Conservation (phyloP, 2,797 vertebrate genomes). For the Calcarius lapponicus region DNA sequence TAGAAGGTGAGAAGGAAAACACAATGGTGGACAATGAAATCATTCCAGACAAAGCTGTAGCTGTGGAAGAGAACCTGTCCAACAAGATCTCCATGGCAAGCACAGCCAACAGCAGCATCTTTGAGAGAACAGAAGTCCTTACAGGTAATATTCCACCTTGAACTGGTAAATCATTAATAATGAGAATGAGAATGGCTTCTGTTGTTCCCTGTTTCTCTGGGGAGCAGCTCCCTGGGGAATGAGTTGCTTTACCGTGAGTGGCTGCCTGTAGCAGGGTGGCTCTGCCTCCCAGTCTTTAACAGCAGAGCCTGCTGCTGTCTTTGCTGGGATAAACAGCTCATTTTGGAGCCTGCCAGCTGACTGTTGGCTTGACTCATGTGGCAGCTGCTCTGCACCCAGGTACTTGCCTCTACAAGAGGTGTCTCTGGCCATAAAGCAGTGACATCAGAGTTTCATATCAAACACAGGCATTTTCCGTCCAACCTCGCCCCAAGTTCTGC, state of each 20-base stretch:
- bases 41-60: slow-evolving; percentile 41
- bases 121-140: slow-evolving; percentile 90
- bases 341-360: neutral
- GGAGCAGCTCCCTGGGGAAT: neutral
- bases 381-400: neutral
- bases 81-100: slow-evolving; percentile 91
- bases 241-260: neutral
- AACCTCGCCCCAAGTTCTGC: neutral
- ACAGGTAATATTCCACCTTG: slow-evolving; percentile 80
- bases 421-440: neutral
- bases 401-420: neutral
- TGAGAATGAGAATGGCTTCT: neutral
- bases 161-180: slow-evolving; percentile 2
- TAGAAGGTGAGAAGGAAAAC: slow-evolving; percentile 55
- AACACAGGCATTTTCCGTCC: neutral
- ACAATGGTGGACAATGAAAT: slow-evolving; percentile 79
- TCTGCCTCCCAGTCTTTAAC: neutral
- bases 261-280: neutral
- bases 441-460: neutral
- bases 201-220: neutral
- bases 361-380: neutral
- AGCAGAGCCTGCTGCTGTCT: neutral
- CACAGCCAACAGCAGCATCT: slow-evolving; percentile 82
- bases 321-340: neutral
- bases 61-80: slow-evolving; percentile 56